A percentile compares a stretch with the other conserved stretches of the same genome.
Conservation (phyloP, 1,140 invertebrate genomes). For the Orchestia grillus region DNA sequence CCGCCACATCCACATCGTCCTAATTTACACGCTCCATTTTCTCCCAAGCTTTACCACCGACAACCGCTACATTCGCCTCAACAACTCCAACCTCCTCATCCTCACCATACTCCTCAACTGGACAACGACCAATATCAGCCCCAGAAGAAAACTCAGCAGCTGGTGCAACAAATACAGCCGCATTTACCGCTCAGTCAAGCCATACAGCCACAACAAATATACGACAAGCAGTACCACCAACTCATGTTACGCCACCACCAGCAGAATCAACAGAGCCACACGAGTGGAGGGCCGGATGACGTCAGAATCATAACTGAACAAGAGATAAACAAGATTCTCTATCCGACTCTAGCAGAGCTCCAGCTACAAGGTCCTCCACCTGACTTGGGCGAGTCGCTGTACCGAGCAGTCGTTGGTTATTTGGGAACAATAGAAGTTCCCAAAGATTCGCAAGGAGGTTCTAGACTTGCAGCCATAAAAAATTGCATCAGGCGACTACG, state of each 20-base stretch:
- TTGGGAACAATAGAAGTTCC: conserved; percentile 90
- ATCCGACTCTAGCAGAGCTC: conserved; percentile 68
- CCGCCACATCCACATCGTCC: conserved; percentile 62
- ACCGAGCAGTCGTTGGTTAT: conserved; percentile 91
- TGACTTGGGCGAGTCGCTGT: conserved; percentile 72
- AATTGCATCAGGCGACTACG: conserved; percentile 90
- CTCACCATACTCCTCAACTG: conserved; percentile 27
- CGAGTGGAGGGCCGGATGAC: conserved; percentile 30
- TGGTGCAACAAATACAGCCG: conserved; percentile 57
- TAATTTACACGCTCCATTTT: background rate
- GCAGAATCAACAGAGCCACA: conserved; percentile 47
- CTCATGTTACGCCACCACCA: conserved; percentile 58
- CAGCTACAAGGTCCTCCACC: conserved; percentile 63
- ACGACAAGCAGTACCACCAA: conserved; percentile 44
- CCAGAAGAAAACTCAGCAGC: conserved; percentile 56
- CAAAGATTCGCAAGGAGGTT: conserved; percentile 67
- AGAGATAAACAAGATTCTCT: conserved; percentile 69
- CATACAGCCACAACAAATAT: conserved; percentile 56
- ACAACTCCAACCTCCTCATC: conserved; percentile 58
- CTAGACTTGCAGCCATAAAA: conserved; percentile 76
- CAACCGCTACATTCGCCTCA: conserved; percentile 19
- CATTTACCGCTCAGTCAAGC: conserved; percentile 22
- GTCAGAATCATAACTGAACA: conserved; percentile 68
- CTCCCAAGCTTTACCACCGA: conserved; percentile 15
- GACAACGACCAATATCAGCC: conserved; percentile 60